phyloP scores from a whole-genome alignment of 2,797 vertebrate genomes.

The Petrocephalus schoutedeni region DNA sequence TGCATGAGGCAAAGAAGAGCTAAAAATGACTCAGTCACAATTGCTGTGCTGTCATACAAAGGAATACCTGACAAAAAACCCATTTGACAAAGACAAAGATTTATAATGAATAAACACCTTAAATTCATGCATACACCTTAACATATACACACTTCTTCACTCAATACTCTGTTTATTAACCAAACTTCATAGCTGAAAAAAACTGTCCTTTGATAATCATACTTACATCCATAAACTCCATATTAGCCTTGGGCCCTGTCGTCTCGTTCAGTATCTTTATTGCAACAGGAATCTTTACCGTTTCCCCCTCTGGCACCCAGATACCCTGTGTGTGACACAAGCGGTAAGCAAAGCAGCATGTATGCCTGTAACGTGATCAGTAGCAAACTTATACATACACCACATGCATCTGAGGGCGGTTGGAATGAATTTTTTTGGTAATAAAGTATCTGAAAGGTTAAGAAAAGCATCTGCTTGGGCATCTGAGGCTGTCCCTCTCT shows the following conservation, averaged over 20 bases:
- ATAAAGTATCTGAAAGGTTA: neutral
- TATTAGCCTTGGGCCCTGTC: constrained; percentile 94
- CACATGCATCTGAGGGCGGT: neutral
- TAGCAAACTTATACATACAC: neutral
- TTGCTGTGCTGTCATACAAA: neutral
- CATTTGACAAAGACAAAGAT: neutral
- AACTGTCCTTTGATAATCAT: neutral
- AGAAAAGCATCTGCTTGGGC: neutral
- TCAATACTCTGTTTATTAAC: neutral
- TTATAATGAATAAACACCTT: neutral
- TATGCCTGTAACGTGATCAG: neutral
- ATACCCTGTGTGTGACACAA: constrained; percentile 70
- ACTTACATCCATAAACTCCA: constrained; percentile 99
- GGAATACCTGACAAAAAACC: neutral
- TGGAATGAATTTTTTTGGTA: neutral
- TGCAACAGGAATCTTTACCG: constrained; percentile 95
- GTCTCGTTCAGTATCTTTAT: constrained; percentile 96
- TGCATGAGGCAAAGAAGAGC: neutral
- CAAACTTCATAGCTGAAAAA: neutral
- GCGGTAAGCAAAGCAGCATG: neutral
- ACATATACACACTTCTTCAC: neutral
- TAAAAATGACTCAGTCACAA: neutral
- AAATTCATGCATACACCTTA: neutral
- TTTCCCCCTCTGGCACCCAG: constrained; percentile 97
- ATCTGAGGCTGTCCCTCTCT: neutral